Evolutionary conservation across 2,888 invertebrate genomes (phyloP), one percentile per base, ranked within the genome.

Genomic region (Leucophenga montana): DNA sequence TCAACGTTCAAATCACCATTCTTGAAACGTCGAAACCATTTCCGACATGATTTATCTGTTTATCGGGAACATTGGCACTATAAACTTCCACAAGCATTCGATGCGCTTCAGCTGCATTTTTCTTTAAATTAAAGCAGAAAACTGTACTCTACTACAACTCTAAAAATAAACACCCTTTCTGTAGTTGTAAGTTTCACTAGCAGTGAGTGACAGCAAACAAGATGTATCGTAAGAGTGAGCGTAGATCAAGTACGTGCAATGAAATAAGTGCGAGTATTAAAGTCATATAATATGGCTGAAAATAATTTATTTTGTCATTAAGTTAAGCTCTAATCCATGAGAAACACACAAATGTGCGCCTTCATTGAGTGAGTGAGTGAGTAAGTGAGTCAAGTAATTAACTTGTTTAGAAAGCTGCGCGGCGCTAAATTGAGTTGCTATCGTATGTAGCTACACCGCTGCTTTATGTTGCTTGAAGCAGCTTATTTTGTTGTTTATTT

Each of bases 251-350:
- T 46, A 46, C n/a, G 50, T 53, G 66, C 46, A n/a, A 54, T 54
- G 14, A 65, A 27, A 22, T 31, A 50, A 33, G 27, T 50, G 33
- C 53, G 61, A 27, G 50, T 50, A 33, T 27, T 65, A 50, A 14
- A 65, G 48, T 46, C 13, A 20, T 14, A 18, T 22, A 27, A 61
- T 61, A 46, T 14, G 56, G 76, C 65, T 73, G 73, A 76, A 80
- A 80, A 82, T 82, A 84, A 84, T 82, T 84, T 84, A 84, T 82
- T 79, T 84, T 79, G 84, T 84, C 82, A 84, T 82, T 84, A 82
- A 78, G 83, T 73, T 77, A 75, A 82, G 76, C 79, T 80, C 76
- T 70, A 74, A 76, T 76, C 71, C 73, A 71, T 62, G 68, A 14
- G 39, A 27, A 27, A 27, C 50, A 65, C 18, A 65, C 27, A 65